Conservation (phyloP, 1,140 invertebrate species). For the Notospermus geniculatus region DNA sequence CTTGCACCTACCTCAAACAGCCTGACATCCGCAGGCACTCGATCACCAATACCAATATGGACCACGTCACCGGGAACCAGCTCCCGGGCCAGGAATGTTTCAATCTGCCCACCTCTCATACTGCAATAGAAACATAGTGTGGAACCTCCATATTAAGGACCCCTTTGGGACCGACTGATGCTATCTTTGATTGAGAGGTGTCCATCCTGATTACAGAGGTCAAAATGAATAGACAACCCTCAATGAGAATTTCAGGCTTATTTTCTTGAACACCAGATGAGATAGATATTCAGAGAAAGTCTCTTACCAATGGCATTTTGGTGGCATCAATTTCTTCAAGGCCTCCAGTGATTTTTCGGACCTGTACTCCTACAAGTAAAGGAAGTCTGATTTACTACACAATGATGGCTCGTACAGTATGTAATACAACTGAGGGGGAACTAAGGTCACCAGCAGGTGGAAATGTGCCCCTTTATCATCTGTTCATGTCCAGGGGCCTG, state of each 20-base stretch:
- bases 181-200: too few species aligned
- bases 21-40: conserved; percentile 93
- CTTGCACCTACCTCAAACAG: conserved; percentile 79
- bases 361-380: conserved; percentile 75
- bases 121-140: conserved; percentile 34
- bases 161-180: too few species aligned
- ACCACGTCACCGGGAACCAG: conserved; percentile 98
- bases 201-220: too few species aligned
- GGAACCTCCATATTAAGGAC: too few species aligned
- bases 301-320: conserved; percentile 61
- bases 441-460: too few species aligned
- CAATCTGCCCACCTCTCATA: conserved; percentile 80
- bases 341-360: conserved; percentile 99
- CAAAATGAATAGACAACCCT: too few species aligned
- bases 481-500: too few species aligned
- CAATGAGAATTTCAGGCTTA: too few species aligned
- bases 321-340: conserved; percentile 94
- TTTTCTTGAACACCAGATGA: too few species aligned
- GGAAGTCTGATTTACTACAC: background rate
- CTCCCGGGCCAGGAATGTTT: conserved; percentile 89
- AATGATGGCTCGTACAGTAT: too few species aligned
- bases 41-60: conserved; percentile 87
- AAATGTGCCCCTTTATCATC: too few species aligned
- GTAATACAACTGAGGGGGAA: too few species aligned
- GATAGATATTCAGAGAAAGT: background rate